Base-by-base conservation (phyloP, 2,888 invertebrate genomes). In the Microctonus brassicae region DNA sequence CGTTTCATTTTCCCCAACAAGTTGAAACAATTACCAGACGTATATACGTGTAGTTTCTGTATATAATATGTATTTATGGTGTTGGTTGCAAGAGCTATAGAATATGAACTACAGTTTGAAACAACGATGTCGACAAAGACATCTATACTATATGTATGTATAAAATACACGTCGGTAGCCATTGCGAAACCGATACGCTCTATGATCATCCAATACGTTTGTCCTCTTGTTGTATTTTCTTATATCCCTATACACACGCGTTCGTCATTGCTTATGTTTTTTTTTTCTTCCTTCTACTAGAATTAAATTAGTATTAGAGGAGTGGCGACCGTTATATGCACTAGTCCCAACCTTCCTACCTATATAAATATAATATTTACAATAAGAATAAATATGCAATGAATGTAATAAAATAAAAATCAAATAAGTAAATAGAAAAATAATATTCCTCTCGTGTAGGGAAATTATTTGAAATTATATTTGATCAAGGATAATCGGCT, bases 11-110 rank as follows among this genome's bases (percentile, higher is more conserved):
- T 26, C 39, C 36, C 42, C 57, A 17, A 29, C 39, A 10, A 63
- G 33, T 47, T 33, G 57, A 61, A 68, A 75, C 73, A 75, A 76
- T 76, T 34, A 69, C 75, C 74, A 74, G 75, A 76, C 72, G 75
- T 69, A 9, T 47, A 17, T 47, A 47, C 20, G 17, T 20, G n/a
- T 7, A 39, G 7, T 7, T 5, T 29, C 4, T 29, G 29, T 29
- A 7, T 29, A 29, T 29, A 17, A 39, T n/a, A 47, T 47, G 17
- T 47, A 4, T 20, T 9, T 36, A 47, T 47, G 47, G 6, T 47
- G n/a, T 47, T 69, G 66, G 60, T 3, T 42, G 57, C 58, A 73
- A 74, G 36, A 72, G 64, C 57, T 57, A 36, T 24, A 26, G 22
- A 17, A 57, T 3, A 29, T 29, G 3, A 42, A 57, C 47, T 47